A percentile compares a stretch with the other conserved stretches of the same genome.
phyloP scores from a whole-genome alignment of 2,888 invertebrate genomes.

The Drosophila neotestacea region DNA sequence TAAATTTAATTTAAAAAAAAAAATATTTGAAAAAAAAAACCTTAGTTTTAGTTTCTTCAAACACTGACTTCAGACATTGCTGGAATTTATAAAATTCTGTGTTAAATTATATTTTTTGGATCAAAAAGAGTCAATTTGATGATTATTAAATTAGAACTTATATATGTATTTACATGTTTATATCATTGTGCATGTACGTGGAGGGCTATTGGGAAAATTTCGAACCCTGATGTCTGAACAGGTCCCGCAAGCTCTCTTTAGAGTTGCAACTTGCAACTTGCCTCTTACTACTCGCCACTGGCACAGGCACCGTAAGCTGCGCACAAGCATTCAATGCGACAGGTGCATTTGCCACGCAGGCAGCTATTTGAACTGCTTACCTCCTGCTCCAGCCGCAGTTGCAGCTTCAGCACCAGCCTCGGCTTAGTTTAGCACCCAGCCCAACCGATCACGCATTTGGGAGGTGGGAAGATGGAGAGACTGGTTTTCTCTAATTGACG shows the following conservation, averaged over 20 bases:
- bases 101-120: too few relatives aligned
- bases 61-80: too few relatives aligned
- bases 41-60: too few relatives aligned
- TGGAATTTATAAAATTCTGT: too few relatives aligned
- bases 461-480: slow-evolving; percentile 16
- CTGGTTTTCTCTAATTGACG: slow-evolving; percentile 52
- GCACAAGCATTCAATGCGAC: slow-evolving; percentile 66
- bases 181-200: neutral
- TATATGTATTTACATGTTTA: neutral
- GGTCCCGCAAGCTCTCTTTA: slow-evolving; percentile 3
- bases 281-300: slow-evolving; percentile 18
- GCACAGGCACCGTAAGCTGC: slow-evolving; percentile 17
- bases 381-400: slow-evolving; percentile 4
- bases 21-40: too few relatives aligned
- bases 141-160: too few relatives aligned
- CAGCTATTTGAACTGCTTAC: slow-evolving; percentile 37
- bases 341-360: slow-evolving; percentile 75
- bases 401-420: neutral
- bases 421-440: slow-evolving; percentile 10
- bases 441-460: slow-evolving; percentile 22
- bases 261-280: slow-evolving; percentile 14
- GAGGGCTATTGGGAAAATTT: slow-evolving; percentile 10
- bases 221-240: slow-evolving; percentile 30
- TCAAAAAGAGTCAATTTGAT: too few relatives aligned
- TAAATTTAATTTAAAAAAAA: too few relatives aligned